Conservation (phyloP, 2,797 vertebrate species). For the Gobio occitaniae region DNA sequence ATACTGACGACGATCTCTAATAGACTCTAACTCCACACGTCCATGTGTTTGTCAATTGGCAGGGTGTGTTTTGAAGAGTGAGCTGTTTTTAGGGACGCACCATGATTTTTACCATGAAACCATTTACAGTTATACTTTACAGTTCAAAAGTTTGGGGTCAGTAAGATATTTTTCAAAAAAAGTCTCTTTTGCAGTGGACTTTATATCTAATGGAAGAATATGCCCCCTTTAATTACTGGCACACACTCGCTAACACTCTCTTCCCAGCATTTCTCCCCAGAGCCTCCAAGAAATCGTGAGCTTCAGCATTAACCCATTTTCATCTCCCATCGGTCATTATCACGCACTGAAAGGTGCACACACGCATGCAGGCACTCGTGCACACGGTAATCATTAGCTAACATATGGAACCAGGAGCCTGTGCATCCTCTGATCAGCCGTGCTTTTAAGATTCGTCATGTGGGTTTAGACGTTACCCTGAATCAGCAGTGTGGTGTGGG, state of each 20-base stretch:
- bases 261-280: not conserved
- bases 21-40: not conserved
- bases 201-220: not conserved
- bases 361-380: not conserved
- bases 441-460: slow-evolving; percentile 26
- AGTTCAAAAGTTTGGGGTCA: not conserved
- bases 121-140: not conserved
- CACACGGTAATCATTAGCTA: slow-evolving; percentile 33
- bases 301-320: slow-evolving; percentile 13
- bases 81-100: not conserved
- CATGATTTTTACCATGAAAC: not conserved
- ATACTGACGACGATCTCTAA: not conserved
- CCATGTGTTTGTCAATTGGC: not conserved
- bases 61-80: not conserved
- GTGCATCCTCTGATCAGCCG: not conserved
- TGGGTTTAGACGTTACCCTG: slow-evolving; percentile 22
- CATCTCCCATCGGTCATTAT: slow-evolving; percentile 26
- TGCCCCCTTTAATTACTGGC: not conserved
- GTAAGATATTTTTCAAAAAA: not conserved
- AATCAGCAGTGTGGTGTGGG: slow-evolving; percentile 22
- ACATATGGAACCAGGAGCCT: slow-evolving; percentile 1
- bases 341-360: not conserved
- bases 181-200: not conserved
- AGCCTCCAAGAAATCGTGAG: not conserved
- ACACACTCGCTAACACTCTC: not conserved